Evolutionary conservation across 2,797 vertebrate species (phyloP).

Genomic region (Peromyscus nudipes): DNA sequence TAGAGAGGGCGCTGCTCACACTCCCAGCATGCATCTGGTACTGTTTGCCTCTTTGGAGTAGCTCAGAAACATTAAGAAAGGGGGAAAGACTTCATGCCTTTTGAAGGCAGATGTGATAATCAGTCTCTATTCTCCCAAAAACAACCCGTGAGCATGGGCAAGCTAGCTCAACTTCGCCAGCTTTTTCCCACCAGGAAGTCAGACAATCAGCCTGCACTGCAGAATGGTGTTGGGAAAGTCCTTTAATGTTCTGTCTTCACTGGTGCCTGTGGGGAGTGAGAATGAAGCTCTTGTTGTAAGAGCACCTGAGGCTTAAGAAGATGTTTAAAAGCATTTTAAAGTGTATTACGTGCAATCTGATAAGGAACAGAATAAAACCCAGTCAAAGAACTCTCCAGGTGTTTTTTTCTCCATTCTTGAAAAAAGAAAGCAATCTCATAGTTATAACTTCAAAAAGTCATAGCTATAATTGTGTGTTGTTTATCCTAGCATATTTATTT

Average conservation of each 20-base stretch:
- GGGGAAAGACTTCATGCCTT: background rate
- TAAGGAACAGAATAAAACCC: constrained; percentile 19
- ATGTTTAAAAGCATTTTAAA: constrained; percentile 35
- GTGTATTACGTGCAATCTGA: constrained; percentile 12
- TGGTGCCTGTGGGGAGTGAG: background rate
- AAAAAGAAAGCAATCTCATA: background rate
- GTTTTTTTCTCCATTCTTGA: constrained; percentile 33
- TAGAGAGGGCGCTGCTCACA: background rate
- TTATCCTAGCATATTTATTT: constrained; percentile 36
- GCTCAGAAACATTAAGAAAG: background rate
- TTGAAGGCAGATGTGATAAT: background rate
- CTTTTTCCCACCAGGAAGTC: constrained; percentile 12
- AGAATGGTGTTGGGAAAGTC: background rate
- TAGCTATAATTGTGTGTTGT: background rate
- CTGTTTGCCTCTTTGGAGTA: background rate
- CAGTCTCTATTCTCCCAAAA: background rate
- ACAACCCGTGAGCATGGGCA: background rate
- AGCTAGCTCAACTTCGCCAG: background rate
- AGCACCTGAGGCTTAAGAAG: background rate
- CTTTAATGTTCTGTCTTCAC: background rate
- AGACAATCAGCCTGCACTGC: background rate
- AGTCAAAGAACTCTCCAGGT: background rate
- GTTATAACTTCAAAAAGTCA: background rate
- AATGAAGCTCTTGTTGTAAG: background rate
- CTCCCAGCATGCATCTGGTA: constrained; percentile 7